A percentile compares a stretch with the other conserved stretches of the same genome.
These are phyloP conservation scores for Myotis lucifugus DNA, from an alignment of 2,113 vertebrate genomes.

Conservation along the genomic window DNA sequence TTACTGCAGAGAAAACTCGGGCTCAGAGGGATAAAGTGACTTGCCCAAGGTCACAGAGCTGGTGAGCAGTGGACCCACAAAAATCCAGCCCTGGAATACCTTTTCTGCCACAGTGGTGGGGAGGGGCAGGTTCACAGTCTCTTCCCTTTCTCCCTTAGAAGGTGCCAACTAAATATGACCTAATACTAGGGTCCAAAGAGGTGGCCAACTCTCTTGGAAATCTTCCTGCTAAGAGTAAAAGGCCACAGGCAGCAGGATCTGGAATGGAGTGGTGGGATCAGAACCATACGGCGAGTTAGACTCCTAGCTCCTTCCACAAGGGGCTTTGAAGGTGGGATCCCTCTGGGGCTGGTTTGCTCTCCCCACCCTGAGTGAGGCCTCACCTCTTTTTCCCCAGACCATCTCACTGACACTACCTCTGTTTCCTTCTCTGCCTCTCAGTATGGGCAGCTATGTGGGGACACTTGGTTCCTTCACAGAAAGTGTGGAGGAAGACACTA, in stretches of 20 bases:
- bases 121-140: not conserved
- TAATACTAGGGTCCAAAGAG: not conserved
- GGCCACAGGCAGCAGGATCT: not conserved
- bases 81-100: not conserved
- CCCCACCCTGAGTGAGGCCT: not conserved
- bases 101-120: not conserved
- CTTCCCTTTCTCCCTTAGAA: not conserved
- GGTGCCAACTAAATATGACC: not conserved
- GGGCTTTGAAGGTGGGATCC: not conserved
- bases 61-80: not conserved
- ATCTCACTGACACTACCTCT: not conserved
- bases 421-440: slow-evolving; percentile 11
- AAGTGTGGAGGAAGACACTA: not conserved
- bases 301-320: not conserved
- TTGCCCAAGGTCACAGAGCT: not conserved
- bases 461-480: not conserved
- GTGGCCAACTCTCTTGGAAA: not conserved
- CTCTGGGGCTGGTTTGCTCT: not conserved
- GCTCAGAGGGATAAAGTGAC: not conserved
- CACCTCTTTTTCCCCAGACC: not conserved
- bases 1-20: not conserved
- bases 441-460: not conserved
- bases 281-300: not conserved
- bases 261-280: not conserved
- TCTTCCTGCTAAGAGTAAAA: not conserved